Evolutionary conservation across 2,797 vertebrate genomes (phyloP).

Genomic region (Prionace glauca): DNA sequence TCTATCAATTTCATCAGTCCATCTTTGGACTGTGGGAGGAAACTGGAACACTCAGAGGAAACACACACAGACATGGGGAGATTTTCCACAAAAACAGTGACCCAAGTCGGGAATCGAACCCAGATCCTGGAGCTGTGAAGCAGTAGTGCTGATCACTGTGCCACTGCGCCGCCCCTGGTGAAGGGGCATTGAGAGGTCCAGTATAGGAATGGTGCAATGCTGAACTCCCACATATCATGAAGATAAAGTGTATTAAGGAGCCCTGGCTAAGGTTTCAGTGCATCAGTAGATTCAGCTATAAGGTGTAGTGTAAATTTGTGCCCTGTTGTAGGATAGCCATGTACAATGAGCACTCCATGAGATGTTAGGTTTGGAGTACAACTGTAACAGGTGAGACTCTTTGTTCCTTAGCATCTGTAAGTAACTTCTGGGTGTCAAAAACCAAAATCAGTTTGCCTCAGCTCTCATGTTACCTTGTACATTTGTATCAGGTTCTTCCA

Average conservation of each 20-base stretch:
- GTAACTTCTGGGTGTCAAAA: not conserved
- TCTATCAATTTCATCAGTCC: too few species aligned
- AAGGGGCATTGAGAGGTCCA: too few species aligned
- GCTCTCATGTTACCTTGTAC: not conserved
- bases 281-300: not conserved
- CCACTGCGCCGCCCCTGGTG: too few species aligned
- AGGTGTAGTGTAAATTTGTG: not conserved
- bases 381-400: not conserved
- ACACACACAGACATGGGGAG: too few species aligned
- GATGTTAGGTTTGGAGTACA: not conserved
- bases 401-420: not conserved
- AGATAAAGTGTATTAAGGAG: not conserved
- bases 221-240: not conserved
- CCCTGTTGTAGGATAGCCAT: too few species aligned
- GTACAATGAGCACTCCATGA: not conserved
- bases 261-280: not conserved
- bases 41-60: too few species aligned
- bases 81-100: too few species aligned
- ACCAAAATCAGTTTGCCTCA: not conserved
- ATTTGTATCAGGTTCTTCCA: not conserved
- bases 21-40: too few species aligned
- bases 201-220: too few species aligned
- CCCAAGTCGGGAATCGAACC: too few species aligned
- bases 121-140: too few species aligned
- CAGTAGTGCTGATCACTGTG: too few species aligned